Evolutionary conservation across 35 echinoderm and acorn worm genomes (phyloP), one percentile per base, ranked within the genome.

Genomic region (Ptychodera flava): DNA sequence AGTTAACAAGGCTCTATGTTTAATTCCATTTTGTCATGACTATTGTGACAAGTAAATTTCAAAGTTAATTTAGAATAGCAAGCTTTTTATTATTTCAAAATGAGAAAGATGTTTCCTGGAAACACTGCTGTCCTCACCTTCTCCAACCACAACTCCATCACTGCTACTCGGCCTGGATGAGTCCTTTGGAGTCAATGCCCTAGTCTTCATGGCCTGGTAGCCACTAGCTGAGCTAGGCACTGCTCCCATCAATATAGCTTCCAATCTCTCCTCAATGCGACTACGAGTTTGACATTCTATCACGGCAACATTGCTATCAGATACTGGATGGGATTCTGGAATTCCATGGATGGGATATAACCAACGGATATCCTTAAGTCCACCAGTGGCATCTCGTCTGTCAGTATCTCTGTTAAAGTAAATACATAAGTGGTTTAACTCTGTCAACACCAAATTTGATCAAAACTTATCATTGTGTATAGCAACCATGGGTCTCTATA

Each of bases 341-440:
- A 97, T 94, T 31, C 95, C 95, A 31, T 97, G 93, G 79, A 97
- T 94, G 32, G 95, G 95, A 82, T 97, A 97, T 22, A 97, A 80
- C 95, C 95, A 97, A 28, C 95, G 87, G 29, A 97, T 97, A 35
- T 97, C 92, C n/a, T 90, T 85, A 32, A 97, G 35, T 36, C 92
- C 95, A 29, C 87, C 85, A 15, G n/a, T 81, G 35, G 28, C 37
- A 30, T 94, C 95, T 37, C 85, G 31, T 37, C 79, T 88, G 76
- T 92, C 92, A 64, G 84, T 37, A 78, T 93, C 84, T 75, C 92
- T 93, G 79, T 0, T 32, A 33, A 34, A 64, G 45, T 64, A 64
- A 64, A 6, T n/a, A n/a, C n/a, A n/a, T n/a, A n/a, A n/a, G n/a
- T n/a, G n/a, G n/a, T n/a, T n/a, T n/a, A n/a, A n/a, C n/a, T n/a